These are phyloP conservation scores for Schlechtendalia chinensis DNA, from an alignment of 1,140 invertebrate species.

Conservation along the genomic window DNA sequence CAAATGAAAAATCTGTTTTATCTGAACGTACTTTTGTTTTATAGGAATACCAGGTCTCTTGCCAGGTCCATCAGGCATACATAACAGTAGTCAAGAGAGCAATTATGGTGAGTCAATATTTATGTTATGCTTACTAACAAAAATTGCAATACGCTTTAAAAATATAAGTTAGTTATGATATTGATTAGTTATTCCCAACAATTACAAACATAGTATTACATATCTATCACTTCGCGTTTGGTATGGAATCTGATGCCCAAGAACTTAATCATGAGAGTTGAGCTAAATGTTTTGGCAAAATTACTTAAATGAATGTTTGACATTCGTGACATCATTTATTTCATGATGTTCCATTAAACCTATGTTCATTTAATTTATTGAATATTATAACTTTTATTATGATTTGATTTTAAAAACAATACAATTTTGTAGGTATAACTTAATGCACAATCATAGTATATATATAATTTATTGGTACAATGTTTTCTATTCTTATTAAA, in stretches of 20 bases:
- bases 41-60: conserved; percentile 65
- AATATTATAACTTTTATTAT: background rate
- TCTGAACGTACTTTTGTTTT: conserved; percentile 52
- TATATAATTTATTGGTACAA: background rate
- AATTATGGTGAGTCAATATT: conserved; percentile 71
- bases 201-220: background rate
- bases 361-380: background rate
- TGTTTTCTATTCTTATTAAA: background rate
- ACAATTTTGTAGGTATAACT: background rate
- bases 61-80: conserved; percentile 80
- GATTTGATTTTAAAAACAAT: background rate
- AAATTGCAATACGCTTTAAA: conserved; percentile 16
- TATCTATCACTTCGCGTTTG: background rate
- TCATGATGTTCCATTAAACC: background rate
- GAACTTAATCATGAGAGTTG: background rate
- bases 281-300: background rate
- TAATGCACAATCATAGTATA: background rate
- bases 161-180: background rate
- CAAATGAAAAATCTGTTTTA: too few species aligned
- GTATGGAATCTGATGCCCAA: background rate
- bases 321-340: background rate
- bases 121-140: conserved; percentile 39
- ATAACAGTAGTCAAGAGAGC: conserved; percentile 65
- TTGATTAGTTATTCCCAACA: background rate
- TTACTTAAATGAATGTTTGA: background rate